Conservation (phyloP, 2,888 invertebrate genomes). For the Sipha maydis region DNA sequence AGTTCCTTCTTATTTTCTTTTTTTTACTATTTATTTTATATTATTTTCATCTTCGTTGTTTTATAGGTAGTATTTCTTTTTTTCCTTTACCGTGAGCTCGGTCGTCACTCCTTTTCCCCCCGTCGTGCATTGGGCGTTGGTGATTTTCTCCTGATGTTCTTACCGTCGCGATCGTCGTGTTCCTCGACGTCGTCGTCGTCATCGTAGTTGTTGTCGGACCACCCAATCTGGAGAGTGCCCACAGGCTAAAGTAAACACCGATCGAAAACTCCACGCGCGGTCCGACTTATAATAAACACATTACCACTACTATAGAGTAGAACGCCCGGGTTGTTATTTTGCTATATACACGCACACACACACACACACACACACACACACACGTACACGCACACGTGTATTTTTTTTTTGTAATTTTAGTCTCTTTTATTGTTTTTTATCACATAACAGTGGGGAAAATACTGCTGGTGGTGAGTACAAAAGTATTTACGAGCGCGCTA, state of each 20-base stretch:
- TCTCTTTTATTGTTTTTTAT: constrained; percentile 41
- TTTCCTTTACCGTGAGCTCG: background rate
- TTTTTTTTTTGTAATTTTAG: constrained; percentile 22
- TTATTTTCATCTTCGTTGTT: constrained; percentile 28
- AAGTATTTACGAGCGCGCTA: constrained; percentile 32
- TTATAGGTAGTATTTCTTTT: constrained; percentile 15
- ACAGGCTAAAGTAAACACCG: constrained; percentile 52
- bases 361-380: background rate
- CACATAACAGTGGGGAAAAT: background rate
- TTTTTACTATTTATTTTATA: background rate
- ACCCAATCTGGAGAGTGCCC: constrained; percentile 57
- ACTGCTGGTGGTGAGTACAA: background rate
- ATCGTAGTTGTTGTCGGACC: constrained; percentile 10
- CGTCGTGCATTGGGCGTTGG: constrained; percentile 11
- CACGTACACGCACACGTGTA: background rate
- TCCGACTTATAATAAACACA: constrained; percentile 42
- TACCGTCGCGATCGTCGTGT: background rate
- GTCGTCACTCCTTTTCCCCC: background rate
- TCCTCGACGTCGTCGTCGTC: constrained; percentile 1
- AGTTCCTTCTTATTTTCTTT: constrained; percentile 33
- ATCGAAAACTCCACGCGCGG: background rate
- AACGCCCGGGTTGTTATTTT: constrained; percentile 33
- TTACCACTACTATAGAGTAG: constrained; percentile 5
- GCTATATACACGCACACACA: background rate
- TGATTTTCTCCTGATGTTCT: constrained; percentile 30